Evolutionary conservation across 1,140 invertebrate genomes (phyloP).

Genomic region (Asobara japonica): DNA sequence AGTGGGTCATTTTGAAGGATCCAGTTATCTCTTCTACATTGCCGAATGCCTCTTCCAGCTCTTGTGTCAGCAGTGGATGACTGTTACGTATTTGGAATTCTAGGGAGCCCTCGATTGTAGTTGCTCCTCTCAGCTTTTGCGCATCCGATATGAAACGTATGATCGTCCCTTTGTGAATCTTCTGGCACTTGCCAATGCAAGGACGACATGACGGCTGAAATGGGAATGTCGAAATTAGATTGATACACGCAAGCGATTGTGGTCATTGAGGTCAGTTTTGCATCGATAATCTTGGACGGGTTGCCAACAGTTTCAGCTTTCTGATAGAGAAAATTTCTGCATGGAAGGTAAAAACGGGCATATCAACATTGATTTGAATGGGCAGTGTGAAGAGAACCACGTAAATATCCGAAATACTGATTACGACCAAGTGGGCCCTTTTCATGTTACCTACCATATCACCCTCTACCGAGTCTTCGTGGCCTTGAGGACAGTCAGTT

Average conservation of each 20-base stretch:
- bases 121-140: conserved; percentile 67
- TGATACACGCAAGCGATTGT: background rate
- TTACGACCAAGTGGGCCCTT: too few species aligned
- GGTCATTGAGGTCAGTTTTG: background rate
- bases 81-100: conserved; percentile 71
- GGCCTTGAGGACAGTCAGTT: conserved; percentile 69
- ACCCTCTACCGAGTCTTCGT: conserved; percentile 54
- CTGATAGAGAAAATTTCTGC: background rate
- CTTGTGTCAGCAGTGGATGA: conserved; percentile 66
- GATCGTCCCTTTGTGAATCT: conserved; percentile 57
- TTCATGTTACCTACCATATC: too few species aligned
- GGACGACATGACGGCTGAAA: conserved; percentile 46
- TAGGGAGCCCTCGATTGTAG: conserved; percentile 70
- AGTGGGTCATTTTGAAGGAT: conserved; percentile 71
- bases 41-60: conserved; percentile 71
- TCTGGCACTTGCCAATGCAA: conserved; percentile 51
- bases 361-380: too few species aligned
- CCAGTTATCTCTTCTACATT: conserved; percentile 71
- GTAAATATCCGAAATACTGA: too few species aligned
- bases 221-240: conserved; percentile 2
- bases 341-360: too few species aligned
- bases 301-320: background rate
- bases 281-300: background rate
- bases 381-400: too few species aligned
- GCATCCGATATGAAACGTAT: conserved; percentile 54